These are phyloP conservation scores for Procapra przewalskii DNA, from an alignment of 2,113 vertebrate species.

Conservation along the genomic window DNA sequence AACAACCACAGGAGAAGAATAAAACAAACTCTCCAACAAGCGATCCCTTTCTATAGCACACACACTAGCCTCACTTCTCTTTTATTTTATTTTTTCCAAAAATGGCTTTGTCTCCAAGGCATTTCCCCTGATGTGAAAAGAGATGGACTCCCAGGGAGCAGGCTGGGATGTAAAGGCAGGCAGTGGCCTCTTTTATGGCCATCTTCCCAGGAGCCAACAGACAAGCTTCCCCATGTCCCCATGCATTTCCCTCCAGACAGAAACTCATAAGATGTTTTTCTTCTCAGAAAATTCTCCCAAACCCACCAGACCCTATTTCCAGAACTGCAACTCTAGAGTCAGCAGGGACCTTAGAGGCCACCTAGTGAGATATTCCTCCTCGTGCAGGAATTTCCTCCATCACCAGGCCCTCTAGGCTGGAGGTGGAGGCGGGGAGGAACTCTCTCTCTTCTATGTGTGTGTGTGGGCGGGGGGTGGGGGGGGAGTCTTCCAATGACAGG, in stretches of 20 bases:
- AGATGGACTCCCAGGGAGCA: not conserved
- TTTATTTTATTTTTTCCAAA: not conserved
- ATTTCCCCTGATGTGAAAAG: not conserved
- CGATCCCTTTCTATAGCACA: not conserved
- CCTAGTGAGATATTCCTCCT: not conserved
- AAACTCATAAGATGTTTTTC: not conserved
- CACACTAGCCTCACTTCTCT: not conserved
- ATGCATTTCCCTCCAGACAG: not conserved
- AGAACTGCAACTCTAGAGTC: not conserved
- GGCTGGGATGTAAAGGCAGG: not conserved
- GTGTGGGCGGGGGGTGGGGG: not conserved
- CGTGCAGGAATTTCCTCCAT: not conserved
- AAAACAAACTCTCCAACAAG: slow-evolving; percentile 12
- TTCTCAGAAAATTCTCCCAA: not conserved
- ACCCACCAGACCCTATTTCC: not conserved
- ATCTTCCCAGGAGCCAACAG: not conserved
- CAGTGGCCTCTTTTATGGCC: not conserved
- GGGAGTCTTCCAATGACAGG: not conserved
- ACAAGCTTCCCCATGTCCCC: not conserved
- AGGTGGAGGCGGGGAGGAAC: not conserved
- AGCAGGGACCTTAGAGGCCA: not conserved
- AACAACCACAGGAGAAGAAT: not conserved
- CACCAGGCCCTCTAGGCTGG: not conserved
- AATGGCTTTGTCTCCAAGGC: not conserved
- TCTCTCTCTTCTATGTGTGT: not conserved